Conservation (phyloP, 1,140 invertebrate species). For the Eumaeus atala region DNA sequence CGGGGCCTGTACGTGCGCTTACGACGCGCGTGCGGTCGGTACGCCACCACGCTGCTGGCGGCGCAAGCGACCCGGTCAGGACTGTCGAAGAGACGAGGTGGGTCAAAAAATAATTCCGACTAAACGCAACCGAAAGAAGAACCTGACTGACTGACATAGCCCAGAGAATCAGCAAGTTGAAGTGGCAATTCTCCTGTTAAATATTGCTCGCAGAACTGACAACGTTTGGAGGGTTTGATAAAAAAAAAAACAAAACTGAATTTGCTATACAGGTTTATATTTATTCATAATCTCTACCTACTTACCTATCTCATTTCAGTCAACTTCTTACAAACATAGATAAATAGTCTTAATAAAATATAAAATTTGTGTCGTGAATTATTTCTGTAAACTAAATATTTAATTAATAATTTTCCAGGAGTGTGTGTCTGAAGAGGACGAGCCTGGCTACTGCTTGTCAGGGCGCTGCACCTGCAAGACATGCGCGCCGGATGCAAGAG, state of each 20-base stretch:
- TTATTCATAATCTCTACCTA: not conserved
- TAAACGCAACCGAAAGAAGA: too few species aligned
- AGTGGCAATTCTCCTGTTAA: too few species aligned
- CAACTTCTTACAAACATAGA: not conserved
- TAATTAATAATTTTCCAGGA: slow-evolving; percentile 38
- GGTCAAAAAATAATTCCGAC: too few species aligned
- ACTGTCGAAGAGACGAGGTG: slow-evolving; percentile 54
- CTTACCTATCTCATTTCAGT: not conserved
- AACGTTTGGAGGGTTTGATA: too few species aligned
- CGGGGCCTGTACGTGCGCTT: slow-evolving; percentile 43
- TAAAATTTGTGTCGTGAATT: too few species aligned
- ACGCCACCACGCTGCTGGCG: slow-evolving; percentile 48
- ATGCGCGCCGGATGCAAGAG: slow-evolving; percentile 52
- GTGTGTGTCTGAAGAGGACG: slow-evolving; percentile 64
- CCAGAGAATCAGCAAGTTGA: too few species aligned
- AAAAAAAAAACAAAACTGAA: too few species aligned
- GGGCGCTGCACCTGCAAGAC: slow-evolving; percentile 67
- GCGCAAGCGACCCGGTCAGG: slow-evolving; percentile 48
- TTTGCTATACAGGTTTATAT: too few species aligned
- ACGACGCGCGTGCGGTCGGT: slow-evolving; percentile 46
- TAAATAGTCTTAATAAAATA: too few species aligned
- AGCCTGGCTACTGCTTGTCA: slow-evolving; percentile 59
- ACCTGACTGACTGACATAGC: too few species aligned
- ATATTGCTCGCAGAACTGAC: too few species aligned
- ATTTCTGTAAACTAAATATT: too few species aligned